phyloP scores from a whole-genome alignment of 2,888 invertebrate species.

The Tiliacea citrago region DNA sequence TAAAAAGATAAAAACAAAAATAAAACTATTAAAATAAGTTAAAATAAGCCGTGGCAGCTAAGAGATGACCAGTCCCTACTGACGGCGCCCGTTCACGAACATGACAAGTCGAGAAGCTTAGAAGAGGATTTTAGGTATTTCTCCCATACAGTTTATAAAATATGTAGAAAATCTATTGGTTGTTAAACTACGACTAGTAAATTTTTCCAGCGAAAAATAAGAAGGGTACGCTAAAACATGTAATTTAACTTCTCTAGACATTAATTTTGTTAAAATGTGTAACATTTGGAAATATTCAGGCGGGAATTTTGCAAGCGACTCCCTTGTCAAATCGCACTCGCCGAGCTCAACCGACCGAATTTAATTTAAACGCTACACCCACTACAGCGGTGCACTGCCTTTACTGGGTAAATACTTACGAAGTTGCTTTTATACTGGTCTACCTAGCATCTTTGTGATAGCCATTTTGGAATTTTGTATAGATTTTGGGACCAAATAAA shows the following conservation, averaged over 20 bases:
- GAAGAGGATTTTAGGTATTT: no score
- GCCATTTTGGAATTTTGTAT: background rate
- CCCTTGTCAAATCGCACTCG: slow-evolving; percentile 70
- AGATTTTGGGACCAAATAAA: background rate
- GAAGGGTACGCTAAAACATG: slow-evolving; percentile 41
- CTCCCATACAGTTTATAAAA: no score
- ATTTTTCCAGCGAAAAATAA: slow-evolving; percentile 27
- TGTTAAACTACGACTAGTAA: background rate
- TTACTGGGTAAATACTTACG: slow-evolving; percentile 47
- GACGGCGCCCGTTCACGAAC: no score
- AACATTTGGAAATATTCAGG: slow-evolving; percentile 65
- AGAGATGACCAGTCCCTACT: no score
- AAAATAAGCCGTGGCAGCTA: no score
- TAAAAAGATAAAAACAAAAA: no score
- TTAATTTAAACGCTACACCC: slow-evolving; percentile 68
- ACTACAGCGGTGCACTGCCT: slow-evolving; percentile 53
- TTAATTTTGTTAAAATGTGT: slow-evolving; percentile 70
- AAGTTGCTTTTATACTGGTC: slow-evolving; percentile 18
- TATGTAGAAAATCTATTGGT: background rate
- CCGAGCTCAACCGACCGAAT: slow-evolving; percentile 66
- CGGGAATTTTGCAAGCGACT: slow-evolving; percentile 58
- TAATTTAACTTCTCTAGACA: slow-evolving; percentile 64
- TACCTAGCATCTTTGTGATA: slow-evolving; percentile 1
- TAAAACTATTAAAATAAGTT: no score
- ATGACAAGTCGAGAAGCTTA: no score